Conservation (phyloP, 2,113 vertebrate genomes). For the Dinomys branickii region DNA sequence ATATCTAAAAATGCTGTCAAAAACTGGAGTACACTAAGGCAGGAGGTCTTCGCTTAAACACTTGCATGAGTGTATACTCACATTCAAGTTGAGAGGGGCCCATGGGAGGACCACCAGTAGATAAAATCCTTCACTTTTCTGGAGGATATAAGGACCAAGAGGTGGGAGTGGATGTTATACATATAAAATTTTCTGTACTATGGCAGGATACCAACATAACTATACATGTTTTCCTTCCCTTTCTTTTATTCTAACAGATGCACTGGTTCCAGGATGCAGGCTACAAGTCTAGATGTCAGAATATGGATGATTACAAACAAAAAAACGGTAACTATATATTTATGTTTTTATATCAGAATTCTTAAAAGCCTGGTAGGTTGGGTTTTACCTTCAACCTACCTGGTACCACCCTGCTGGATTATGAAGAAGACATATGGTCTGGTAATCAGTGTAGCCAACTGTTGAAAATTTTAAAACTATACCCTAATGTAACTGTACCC, state of each 20-base stretch:
- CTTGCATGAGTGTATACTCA: neutral
- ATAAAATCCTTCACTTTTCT: neutral
- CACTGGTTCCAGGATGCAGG: neutral
- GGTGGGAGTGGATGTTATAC: neutral
- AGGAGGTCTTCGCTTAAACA: neutral
- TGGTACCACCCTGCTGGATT: neutral
- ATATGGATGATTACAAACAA: neutral
- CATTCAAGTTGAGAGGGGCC: accelerated
- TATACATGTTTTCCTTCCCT: neutral
- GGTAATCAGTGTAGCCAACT: neutral
- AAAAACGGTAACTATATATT: neutral
- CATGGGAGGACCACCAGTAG: accelerated
- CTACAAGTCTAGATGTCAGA: neutral
- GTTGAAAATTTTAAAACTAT: neutral
- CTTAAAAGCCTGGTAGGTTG: neutral
- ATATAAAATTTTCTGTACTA: neutral
- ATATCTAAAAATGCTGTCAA: neutral
- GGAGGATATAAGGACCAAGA: neutral
- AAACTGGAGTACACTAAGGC: neutral
- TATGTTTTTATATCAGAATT: neutral
- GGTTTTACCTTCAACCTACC: neutral
- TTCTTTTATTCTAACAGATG: neutral
- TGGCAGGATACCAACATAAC: neutral
- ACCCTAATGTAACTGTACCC: neutral
- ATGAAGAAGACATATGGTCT: neutral